Base-by-base conservation (phyloP, 2,888 invertebrate species). In the Bombylius discolor region DNA sequence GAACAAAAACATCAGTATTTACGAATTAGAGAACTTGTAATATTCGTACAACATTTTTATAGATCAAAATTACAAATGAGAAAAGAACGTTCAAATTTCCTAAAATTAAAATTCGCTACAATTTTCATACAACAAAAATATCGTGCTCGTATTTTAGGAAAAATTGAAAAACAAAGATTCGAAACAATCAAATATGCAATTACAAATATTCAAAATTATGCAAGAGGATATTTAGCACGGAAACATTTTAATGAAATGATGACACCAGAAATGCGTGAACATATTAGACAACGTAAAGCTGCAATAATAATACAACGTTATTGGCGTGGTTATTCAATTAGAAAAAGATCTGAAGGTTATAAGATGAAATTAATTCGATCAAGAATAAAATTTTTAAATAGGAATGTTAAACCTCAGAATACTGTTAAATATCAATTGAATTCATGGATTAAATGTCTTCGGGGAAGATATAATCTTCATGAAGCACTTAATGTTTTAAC, bases 301-400 rank as follows among this genome's bases (percentile, higher is more conserved):
- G 84, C 82, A 12, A 75, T 75, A 4, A 77, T 78, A 64, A 85
- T 87, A 64, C 86, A 87, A 75, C 77, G 79, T 5, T 69, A 76
- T 49, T 81, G 78, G 74, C 77, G 80, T 4, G 81, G 81, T 0
- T 75, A 80, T 63, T 66, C 64, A 33, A 73, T 65, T 5, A 69
- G 74, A 11, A 65, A 64, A 14, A 65, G 64, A 9, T 68, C 65
- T 46, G 66, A 67, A 14, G 66, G 64, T 52, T 55, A 64, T 9
- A 64, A 63, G 14, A 60, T 72, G 1, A 52, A 60, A 31, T 58
- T 59, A 13, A 70, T 73, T 55, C 64, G 72, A 4, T 58, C 60
- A 11, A 68, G 69, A 31, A 64, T 73, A 42, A 58, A 61, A 3
- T 60, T 65, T 42, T 63, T 71, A 11, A 65, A 66, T 4, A 56